Base-by-base conservation (phyloP, 2,113 vertebrate genomes). In the Thalassoma bifasciatum region DNA sequence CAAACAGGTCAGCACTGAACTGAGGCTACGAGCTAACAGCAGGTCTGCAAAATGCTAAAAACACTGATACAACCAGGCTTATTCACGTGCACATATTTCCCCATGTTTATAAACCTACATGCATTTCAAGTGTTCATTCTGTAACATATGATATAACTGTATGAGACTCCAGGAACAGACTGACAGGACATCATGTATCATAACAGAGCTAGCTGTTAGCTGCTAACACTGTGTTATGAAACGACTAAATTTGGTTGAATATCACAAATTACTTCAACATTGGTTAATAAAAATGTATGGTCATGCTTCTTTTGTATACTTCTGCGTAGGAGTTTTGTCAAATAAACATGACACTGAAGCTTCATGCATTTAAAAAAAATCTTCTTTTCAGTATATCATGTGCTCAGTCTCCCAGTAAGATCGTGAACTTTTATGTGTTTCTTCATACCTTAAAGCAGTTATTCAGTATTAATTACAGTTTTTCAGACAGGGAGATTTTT, bases 21-120 rank as follows among this genome's bases (percentile, higher is more conserved):
- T 12, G 4, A 2, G 19, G 23, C 30, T 9, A 14, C 5, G n/a
- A 24, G 26, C 24, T 21, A 23, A 2, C 10, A 66, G 72, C 78
- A 74, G 68, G 57, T 77, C 75, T 78, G 9, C 37, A 62, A 47
- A 30, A 81, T 75, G 87, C 85, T 87, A 88, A 85, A 87, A 88
- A 88, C 80, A 88, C 59, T 11, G 30, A 40, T 8, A 0, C 22
- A 10, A 8, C 13, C 17, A n/a, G n/a, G n/a, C n/a, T n/a, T n/a
- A n/a, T n/a, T n/a, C n/a, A 8, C 16, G 8, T 13, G 14, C 8
- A 23, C 47, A 12, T 19, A 3, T 46, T 6, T 8, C 17, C 14
- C 6, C 44, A 46, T 17, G 14, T 3, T 19, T 13, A 42, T 13
- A 42, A 3, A 30, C 30, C 6, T 42, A 16, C 13, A 14, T 4